Evolutionary conservation across 2,888 invertebrate species (phyloP), one percentile per base, ranked within the genome.

Genomic region (Syritta pipiens): DNA sequence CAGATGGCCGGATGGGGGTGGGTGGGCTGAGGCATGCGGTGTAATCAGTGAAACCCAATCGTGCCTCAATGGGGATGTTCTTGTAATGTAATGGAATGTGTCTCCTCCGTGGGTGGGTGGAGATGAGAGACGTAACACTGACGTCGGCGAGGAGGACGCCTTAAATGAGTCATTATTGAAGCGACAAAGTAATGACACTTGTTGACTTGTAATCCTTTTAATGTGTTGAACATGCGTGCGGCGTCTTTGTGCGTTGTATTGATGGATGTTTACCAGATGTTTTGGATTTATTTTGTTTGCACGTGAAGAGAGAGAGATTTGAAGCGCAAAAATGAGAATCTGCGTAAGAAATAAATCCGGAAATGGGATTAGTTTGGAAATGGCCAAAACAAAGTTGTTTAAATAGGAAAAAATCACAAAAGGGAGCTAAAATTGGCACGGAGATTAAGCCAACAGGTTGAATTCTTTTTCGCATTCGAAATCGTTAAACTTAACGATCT

Each of bases 101-200:
- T n/a, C n/a, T n/a, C n/a, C n/a, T 44, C 2, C 4, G 40, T 42
- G 22, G 6, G 37, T 40, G 10, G 4, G 40, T 17, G 20, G 40
- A 17, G 10, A 10, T 10, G 14, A 10, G 14, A 7, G 5, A 9
- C 49, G 3, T 14, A 12, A 3, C 19, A 7, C 10, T 46, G 44
- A 10, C 19, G 65, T 14, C 14, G 40, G 19, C 46, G 24, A 35
- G 32, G 37, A 20, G 22, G 48, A 57, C 35, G 57, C 55, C 44
- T 55, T 35, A 76, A 76, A 69, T 76, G 69, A 44, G 26, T 63
- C 60, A 62, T 62, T 60, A 62, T 19, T 48, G 30, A 35, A 20
- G 57, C 51, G 49, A 46, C 24, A 57, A 14, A 53, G 37, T 9
- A 53, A 55, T 28, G 53, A 28, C 62, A 76, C 76, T 76, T 76